These are phyloP conservation scores for Torymus texanus DNA, from an alignment of 2,888 invertebrate species.

Conservation along the genomic window DNA sequence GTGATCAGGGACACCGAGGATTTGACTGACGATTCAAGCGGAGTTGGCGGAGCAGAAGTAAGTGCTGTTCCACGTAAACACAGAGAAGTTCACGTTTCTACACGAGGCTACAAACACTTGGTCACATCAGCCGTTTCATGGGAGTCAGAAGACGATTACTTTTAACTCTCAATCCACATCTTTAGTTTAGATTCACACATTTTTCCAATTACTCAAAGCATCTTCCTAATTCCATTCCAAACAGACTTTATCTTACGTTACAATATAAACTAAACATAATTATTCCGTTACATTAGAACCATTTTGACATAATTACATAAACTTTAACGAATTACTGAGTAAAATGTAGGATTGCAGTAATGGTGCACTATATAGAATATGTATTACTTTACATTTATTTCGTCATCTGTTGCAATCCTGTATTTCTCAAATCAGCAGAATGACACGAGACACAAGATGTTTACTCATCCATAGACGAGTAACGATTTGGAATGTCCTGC, in stretches of 20 bases:
- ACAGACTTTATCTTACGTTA: background rate
- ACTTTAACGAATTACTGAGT: background rate
- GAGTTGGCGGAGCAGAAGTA: slow-evolving; percentile 53
- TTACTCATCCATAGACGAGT: slow-evolving; percentile 32
- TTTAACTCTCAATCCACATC: slow-evolving; percentile 8
- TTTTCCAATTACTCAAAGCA: background rate
- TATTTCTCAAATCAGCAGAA: slow-evolving; percentile 5
- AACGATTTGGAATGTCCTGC: slow-evolving; percentile 39
- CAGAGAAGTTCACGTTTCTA: slow-evolving; percentile 60
- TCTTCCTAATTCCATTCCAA: background rate
- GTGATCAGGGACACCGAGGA: slow-evolving; percentile 51
- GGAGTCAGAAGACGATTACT: slow-evolving; percentile 36
- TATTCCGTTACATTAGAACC: no score
- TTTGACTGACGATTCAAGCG: slow-evolving; percentile 34
- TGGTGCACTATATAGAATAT: no score
- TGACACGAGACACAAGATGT: slow-evolving; percentile 20
- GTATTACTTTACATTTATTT: no score
- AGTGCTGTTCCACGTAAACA: slow-evolving; percentile 55
- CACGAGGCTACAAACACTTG: slow-evolving; percentile 60
- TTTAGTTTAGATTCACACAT: background rate
- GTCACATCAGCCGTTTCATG: slow-evolving; percentile 46
- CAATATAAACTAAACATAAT: no score
- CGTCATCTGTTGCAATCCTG: slow-evolving; percentile 4
- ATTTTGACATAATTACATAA: no score
- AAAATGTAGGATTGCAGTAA: slow-evolving; percentile 10